A percentile compares a stretch with the other conserved stretches of the same genome.
phyloP scores from a whole-genome alignment of 2,797 vertebrate genomes.

The Pteropus rufus region DNA sequence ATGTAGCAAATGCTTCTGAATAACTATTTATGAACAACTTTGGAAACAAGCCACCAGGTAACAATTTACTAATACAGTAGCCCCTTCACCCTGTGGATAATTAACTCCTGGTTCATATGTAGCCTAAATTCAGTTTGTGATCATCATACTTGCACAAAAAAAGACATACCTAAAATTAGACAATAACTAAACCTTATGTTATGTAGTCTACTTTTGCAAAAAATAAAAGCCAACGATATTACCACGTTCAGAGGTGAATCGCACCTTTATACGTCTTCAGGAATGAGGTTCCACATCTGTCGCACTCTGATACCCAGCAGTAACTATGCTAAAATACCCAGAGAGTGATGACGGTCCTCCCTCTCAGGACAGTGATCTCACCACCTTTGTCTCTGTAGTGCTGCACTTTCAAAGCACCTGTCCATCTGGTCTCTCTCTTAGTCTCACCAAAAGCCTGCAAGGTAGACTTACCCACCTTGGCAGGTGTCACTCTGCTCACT shows the following conservation, averaged over 20 bases:
- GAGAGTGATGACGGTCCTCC: neutral
- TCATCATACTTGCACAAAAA: neutral
- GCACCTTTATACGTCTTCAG: neutral
- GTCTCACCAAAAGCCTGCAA: neutral
- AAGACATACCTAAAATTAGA: constrained; percentile 36
- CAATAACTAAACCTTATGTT: neutral
- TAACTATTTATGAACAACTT: neutral
- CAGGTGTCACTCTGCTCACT: neutral
- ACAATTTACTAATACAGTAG: neutral
- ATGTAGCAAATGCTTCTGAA: neutral
- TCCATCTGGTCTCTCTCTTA: neutral
- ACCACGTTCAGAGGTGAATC: neutral
- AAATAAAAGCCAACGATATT: neutral
- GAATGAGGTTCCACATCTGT: neutral
- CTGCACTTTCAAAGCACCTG: neutral
- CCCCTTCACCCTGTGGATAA: neutral
- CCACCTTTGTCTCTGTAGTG: neutral
- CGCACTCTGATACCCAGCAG: neutral
- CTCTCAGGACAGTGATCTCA: neutral
- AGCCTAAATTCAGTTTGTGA: neutral
- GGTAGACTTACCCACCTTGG: neutral
- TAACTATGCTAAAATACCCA: neutral
- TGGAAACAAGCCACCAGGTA: neutral
- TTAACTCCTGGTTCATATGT: neutral
- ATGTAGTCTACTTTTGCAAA: neutral